A percentile compares a stretch with the other conserved stretches of the same genome.
Conservation (phyloP, 2,888 invertebrate genomes). For the Pheosia tremula region DNA sequence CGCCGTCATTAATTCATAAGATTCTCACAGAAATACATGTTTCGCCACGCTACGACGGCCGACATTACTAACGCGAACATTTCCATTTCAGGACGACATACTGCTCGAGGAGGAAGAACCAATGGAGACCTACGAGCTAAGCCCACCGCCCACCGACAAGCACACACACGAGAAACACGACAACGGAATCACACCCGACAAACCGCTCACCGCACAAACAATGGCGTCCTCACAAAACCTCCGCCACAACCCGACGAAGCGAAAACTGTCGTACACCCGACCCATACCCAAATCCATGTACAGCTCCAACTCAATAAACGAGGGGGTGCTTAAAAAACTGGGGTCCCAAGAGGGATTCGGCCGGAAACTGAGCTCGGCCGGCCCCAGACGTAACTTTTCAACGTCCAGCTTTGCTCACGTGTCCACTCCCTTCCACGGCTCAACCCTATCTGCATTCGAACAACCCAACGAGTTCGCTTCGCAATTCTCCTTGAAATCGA, state of each 20-base stretch:
- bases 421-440: constrained; percentile 93
- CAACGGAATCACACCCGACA: constrained; percentile 37
- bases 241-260: constrained; percentile 62
- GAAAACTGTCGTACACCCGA: constrained; percentile 66
- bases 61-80: not conserved
- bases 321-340: constrained; percentile 78
- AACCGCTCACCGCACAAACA: not conserved
- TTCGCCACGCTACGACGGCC: not conserved
- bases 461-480: constrained; percentile 91
- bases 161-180: constrained; percentile 19
- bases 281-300: constrained; percentile 67
- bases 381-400: constrained; percentile 88
- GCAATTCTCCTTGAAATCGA: constrained; percentile 89
- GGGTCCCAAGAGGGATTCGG: constrained; percentile 71
- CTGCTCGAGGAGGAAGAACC: constrained; percentile 75
- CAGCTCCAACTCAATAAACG: constrained; percentile 85
- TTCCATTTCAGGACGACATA: constrained; percentile 71
- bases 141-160: constrained; percentile 21
- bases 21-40: too few species aligned
- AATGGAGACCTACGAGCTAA: constrained; percentile 52
- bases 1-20: too few species aligned
- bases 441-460: constrained; percentile 90
- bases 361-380: constrained; percentile 58
- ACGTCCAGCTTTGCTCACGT: constrained; percentile 93
- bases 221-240: constrained; percentile 52